These are phyloP conservation scores for Neodontobutis hainanensis DNA, from an alignment of 2,113 vertebrate genomes.

Conservation along the genomic window DNA sequence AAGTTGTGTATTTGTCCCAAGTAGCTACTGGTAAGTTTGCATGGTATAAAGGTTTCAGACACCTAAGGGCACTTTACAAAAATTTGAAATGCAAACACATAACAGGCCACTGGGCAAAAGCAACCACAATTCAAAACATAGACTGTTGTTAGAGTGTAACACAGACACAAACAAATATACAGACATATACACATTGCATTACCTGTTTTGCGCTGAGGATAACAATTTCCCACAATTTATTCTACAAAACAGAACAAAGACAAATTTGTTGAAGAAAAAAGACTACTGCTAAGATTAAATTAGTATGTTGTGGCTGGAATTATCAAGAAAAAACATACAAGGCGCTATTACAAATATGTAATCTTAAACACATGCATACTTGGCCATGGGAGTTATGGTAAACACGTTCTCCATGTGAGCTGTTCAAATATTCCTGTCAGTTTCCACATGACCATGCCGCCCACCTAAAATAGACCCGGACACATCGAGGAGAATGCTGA, in stretches of 20 bases:
- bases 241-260: conserved; percentile 62
- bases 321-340: background rate
- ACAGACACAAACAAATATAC: conserved; percentile 18
- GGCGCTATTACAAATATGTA: background rate
- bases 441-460: conserved; percentile 20
- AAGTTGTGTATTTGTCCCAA: background rate
- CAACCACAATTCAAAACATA: conserved; percentile 41
- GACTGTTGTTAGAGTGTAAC: conserved; percentile 39
- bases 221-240: conserved; percentile 69
- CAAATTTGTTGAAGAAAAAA: conserved; percentile 16
- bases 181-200: conserved; percentile 20
- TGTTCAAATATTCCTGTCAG: conserved; percentile 29
- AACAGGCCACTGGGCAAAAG: conserved; percentile 46
- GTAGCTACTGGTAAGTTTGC: conserved; percentile 17
- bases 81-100: conserved; percentile 51
- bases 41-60: conserved; percentile 29
- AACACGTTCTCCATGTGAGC: conserved; percentile 16
- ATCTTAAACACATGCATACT: background rate
- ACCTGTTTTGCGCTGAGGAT: conserved; percentile 64
- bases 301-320: too few species aligned
- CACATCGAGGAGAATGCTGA: conserved; percentile 27
- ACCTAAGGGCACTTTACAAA: conserved; percentile 16
- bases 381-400: conserved; percentile 7
- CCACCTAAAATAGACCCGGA: conserved; percentile 33
- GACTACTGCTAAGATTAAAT: background rate